phyloP scores from a whole-genome alignment of 2,113 vertebrate species.

The Camelus dromedarius region DNA sequence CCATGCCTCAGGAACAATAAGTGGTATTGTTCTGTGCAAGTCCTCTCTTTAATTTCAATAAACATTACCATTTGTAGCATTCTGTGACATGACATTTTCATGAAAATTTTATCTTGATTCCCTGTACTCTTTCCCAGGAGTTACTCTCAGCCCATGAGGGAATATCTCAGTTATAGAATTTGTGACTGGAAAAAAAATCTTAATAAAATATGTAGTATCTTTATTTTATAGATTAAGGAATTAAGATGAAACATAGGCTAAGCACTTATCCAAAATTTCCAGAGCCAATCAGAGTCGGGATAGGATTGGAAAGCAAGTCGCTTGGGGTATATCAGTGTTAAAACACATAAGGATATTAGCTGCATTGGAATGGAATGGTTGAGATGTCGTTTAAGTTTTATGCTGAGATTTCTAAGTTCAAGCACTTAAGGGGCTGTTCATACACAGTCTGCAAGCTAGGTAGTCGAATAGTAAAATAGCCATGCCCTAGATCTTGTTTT shows the following conservation, averaged over 20 bases:
- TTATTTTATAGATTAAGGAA: not conserved
- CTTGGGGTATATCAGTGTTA: not conserved
- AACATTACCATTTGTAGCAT: not conserved
- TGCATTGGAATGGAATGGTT: not conserved
- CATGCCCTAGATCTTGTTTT: not conserved
- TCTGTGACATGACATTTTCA: not conserved
- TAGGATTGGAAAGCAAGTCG: not conserved
- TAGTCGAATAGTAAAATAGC: not conserved
- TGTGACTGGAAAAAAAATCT: not conserved
- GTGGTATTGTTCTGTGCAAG: not conserved
- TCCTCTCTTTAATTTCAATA: not conserved
- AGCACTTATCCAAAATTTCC: not conserved
- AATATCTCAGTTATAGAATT: slow-evolving; percentile 15
- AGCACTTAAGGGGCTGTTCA: not conserved
- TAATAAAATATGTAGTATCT: not conserved
- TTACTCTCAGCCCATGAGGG: not conserved
- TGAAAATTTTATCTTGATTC: not conserved
- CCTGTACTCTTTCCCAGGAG: not conserved
- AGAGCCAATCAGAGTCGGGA: not conserved
- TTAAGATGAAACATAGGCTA: not conserved
- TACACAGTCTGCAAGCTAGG: not conserved
- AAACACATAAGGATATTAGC: not conserved
- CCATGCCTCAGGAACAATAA: not conserved
- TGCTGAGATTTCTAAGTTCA: not conserved
- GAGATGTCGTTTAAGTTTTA: not conserved